These are phyloP conservation scores for Epinephelus lanceolatus DNA, from an alignment of 2,113 vertebrate species.

Conservation along the genomic window DNA sequence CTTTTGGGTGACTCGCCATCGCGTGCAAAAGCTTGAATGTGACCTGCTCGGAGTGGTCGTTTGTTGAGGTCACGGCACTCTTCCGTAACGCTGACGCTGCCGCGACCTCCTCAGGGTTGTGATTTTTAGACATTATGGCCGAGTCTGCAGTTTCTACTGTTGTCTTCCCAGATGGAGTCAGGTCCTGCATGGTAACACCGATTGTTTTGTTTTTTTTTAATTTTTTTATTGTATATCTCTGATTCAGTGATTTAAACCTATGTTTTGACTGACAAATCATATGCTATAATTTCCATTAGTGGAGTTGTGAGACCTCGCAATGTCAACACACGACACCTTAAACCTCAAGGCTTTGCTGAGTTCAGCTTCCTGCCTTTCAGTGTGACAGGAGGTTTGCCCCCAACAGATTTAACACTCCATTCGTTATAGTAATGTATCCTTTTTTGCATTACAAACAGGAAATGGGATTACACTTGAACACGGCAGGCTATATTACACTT, in stretches of 20 bases:
- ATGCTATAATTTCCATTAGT: slow-evolving; percentile 26
- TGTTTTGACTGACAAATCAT: slow-evolving; percentile 48
- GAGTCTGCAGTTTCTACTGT: slow-evolving; percentile 59
- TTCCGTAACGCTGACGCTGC: slow-evolving; percentile 52
- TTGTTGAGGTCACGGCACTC: slow-evolving; percentile 46
- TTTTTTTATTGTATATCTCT: slow-evolving; percentile 46
- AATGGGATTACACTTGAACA: slow-evolving; percentile 24
- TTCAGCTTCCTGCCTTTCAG: slow-evolving; percentile 30
- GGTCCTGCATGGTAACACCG: slow-evolving; percentile 65
- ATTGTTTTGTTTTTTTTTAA: not conserved
- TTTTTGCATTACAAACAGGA: slow-evolving; percentile 18
- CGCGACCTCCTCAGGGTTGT: slow-evolving; percentile 44
- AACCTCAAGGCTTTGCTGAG: slow-evolving; percentile 47
- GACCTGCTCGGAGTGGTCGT: slow-evolving; percentile 20
- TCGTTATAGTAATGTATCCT: not conserved
- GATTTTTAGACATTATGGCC: slow-evolving; percentile 14
- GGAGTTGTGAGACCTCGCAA: slow-evolving; percentile 42
- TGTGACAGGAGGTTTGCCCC: slow-evolving; percentile 31
- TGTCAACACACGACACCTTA: slow-evolving; percentile 15
- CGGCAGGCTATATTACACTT: slow-evolving; percentile 11
- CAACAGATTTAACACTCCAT: slow-evolving; percentile 19
- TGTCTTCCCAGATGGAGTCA: slow-evolving; percentile 73
- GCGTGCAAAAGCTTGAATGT: slow-evolving; percentile 34
- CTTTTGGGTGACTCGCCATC: slow-evolving; percentile 14
- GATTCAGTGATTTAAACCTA: slow-evolving; percentile 32